A percentile compares a stretch with the other conserved stretches of the same genome.
These are phyloP conservation scores for Acrocera orbiculus DNA, from an alignment of 2,888 invertebrate species.

Conservation along the genomic window DNA sequence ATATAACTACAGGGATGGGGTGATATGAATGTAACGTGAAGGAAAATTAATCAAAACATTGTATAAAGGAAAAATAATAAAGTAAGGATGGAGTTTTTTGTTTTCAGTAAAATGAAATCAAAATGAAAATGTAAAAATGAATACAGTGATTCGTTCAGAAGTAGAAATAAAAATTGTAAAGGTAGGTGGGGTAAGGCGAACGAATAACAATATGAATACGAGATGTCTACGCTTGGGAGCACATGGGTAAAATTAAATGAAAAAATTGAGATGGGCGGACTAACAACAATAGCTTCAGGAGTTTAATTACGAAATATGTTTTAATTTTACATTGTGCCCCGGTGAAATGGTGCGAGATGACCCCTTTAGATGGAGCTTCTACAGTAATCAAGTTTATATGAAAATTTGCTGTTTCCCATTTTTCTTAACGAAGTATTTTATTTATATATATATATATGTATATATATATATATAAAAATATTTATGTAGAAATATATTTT, in stretches of 20 bases:
- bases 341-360: slow-evolving; percentile 4
- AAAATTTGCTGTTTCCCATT: neutral
- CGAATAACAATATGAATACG: slow-evolving; percentile 3
- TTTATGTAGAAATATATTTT: neutral
- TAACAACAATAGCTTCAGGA: slow-evolving; percentile 16
- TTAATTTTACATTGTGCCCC: slow-evolving; percentile 15
- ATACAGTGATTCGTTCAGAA: too few relatives aligned
- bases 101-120: slow-evolving; percentile 6
- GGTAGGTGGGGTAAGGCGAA: neutral
- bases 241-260: slow-evolving; percentile 13
- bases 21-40: slow-evolving; percentile 11
- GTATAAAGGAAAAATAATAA: slow-evolving; percentile 31
- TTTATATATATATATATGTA: neutral
- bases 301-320: slow-evolving; percentile 19
- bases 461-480: neutral
- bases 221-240: slow-evolving; percentile 7
- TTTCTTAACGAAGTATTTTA: neutral
- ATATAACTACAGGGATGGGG: neutral
- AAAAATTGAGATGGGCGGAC: slow-evolving; percentile 13
- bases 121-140: slow-evolving; percentile 1
- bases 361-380: neutral
- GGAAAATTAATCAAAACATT: slow-evolving; percentile 32
- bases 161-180: too few relatives aligned
- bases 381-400: too few relatives aligned
- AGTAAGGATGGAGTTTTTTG: slow-evolving; percentile 15